These are phyloP conservation scores for Aphidius gifuensis DNA, from an alignment of 1,140 invertebrate genomes.

Conservation along the genomic window DNA sequence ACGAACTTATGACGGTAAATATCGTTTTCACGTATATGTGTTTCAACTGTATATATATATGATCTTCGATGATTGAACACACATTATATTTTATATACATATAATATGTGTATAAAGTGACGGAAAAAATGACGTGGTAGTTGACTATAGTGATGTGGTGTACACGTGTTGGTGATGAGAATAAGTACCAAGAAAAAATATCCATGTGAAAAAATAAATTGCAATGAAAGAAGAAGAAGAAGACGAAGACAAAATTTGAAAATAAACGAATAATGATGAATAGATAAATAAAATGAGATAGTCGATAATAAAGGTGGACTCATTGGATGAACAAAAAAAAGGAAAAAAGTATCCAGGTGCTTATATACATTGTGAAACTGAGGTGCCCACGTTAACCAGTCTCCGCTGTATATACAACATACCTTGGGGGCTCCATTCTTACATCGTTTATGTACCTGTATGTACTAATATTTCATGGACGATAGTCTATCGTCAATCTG, in stretches of 20 bases:
- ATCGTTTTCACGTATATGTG: constrained; percentile 19
- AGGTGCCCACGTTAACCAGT: constrained; percentile 44
- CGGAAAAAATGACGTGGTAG: background rate
- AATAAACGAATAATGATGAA: constrained; percentile 10
- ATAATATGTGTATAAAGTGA: constrained; percentile 14
- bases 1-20: constrained; percentile 34
- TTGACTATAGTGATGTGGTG: background rate
- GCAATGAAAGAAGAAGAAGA: constrained; percentile 7
- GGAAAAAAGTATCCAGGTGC: constrained; percentile 29
- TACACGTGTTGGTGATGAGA: background rate
- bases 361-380: constrained; percentile 28
- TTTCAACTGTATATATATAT: constrained; percentile 9
- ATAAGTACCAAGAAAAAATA: background rate
- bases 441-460: constrained; percentile 13
- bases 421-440: constrained; percentile 23
- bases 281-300: constrained; percentile 18
- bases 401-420: constrained; percentile 25
- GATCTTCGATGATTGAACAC: constrained; percentile 16
- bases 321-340: constrained; percentile 2
- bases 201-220: constrained; percentile 8
- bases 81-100: too few species aligned
- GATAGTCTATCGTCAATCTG: constrained; percentile 34
- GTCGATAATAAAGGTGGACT: too few species aligned
- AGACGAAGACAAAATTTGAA: background rate
- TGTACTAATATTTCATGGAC: constrained; percentile 22